Percentiles rank a stretch among this genome's conserved stretches.
Evolutionary conservation across 2,113 vertebrate genomes (phyloP).

Genomic region (Paraplagusia blochii): DNA sequence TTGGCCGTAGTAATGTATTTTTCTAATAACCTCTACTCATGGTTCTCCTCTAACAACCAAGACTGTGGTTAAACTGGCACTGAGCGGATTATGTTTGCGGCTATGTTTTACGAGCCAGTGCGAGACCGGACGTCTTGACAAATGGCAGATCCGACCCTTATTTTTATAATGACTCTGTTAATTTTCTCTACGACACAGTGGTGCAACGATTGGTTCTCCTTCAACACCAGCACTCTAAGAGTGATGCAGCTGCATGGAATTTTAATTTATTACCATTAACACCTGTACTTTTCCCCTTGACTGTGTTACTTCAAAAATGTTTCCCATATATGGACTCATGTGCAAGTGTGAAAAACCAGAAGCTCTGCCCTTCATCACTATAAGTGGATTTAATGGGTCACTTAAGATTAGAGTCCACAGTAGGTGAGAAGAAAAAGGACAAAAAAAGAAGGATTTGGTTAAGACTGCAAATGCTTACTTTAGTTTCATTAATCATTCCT

Average conservation of each 20-base stretch:
- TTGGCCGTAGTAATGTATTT: conserved; percentile 41
- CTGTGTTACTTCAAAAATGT: neutral
- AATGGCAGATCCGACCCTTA: neutral
- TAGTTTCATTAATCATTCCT: too few relatives aligned
- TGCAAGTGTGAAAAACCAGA: conserved; percentile 20
- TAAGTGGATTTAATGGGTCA: conserved; percentile 34
- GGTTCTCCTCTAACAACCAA: conserved; percentile 45
- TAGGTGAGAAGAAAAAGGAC: conserved; percentile 1
- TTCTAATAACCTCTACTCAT: conserved; percentile 46
- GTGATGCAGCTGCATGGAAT: neutral
- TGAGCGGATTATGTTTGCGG: neutral
- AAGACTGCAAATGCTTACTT: too few relatives aligned
- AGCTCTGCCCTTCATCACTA: conserved; percentile 11
- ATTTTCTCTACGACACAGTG: neutral
- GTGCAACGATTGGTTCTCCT: neutral
- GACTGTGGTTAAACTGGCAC: conserved; percentile 31
- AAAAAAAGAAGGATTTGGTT: neutral
- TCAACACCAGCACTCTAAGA: neutral
- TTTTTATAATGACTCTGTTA: neutral
- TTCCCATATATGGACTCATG: neutral
- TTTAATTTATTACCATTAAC: neutral
- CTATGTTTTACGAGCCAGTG: conserved; percentile 2
- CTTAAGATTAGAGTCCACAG: conserved; percentile 10
- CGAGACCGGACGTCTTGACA: neutral
- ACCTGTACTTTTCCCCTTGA: neutral